Evolutionary conservation across 2,888 invertebrate species (phyloP).

Genomic region (Apotomis betuletana): DNA sequence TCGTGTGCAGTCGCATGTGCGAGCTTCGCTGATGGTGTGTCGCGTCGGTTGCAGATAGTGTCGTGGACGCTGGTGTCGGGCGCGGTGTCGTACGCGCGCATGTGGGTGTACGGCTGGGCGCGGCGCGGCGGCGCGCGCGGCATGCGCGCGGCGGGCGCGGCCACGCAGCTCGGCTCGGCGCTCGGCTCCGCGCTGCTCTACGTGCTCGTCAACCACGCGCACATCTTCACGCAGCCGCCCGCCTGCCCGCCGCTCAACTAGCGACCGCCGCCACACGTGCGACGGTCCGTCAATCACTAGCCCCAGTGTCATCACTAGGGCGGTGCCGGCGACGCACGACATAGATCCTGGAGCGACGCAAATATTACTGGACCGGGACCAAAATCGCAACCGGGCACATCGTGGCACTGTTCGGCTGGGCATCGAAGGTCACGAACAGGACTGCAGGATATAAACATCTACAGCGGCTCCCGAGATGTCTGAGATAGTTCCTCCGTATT

Average conservation of each 20-base stretch:
- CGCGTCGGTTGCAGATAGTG: conserved; percentile 77
- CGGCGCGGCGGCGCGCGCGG: conserved; percentile 88
- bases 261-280: background rate
- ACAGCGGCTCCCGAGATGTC: no score
- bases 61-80: conserved; percentile 88
- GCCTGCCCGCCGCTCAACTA: conserved; percentile 55
- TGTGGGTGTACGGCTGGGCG: conserved; percentile 90
- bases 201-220: conserved; percentile 86
- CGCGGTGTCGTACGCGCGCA: conserved; percentile 89
- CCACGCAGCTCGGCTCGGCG: conserved; percentile 90
- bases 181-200: conserved; percentile 89
- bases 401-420: no score
- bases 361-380: no score
- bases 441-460: no score
- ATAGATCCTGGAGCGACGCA: no score
- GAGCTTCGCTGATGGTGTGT: background rate
- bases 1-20: no score
- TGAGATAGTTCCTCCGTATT: no score
- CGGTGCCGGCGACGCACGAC: no score
- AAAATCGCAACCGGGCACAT: no score
- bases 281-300: no score
- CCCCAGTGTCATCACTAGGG: no score
- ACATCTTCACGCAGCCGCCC: conserved; percentile 81
- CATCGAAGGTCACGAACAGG: no score
- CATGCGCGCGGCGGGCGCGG: conserved; percentile 89